Evolutionary conservation across 1,140 invertebrate species (phyloP).

Genomic region (Panulirus ornatus): DNA sequence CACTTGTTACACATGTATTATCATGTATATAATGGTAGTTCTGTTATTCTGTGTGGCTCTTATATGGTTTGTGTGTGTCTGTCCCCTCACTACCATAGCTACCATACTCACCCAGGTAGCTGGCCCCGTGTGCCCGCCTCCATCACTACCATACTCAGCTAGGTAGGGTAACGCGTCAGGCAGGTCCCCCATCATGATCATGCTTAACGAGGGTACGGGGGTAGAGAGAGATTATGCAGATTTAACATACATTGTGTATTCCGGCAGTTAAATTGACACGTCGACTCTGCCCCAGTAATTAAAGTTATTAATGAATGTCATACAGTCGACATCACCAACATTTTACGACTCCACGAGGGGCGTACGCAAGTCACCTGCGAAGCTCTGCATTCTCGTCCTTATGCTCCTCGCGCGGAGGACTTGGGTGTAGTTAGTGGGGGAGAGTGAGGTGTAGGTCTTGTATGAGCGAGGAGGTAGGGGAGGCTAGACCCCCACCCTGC

Average conservation of each 20-base stretch:
- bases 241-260: slow-evolving; percentile 70
- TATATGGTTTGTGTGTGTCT: no score
- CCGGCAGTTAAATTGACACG: slow-evolving; percentile 72
- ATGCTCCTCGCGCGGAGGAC: not conserved
- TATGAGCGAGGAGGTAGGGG: not conserved
- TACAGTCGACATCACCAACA: slow-evolving; percentile 60
- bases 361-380: not conserved
- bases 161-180: not conserved
- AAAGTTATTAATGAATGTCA: slow-evolving; percentile 72
- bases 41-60: no score
- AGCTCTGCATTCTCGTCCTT: not conserved
- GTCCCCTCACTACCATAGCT: not conserved
- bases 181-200: not conserved
- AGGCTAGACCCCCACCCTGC: no score
- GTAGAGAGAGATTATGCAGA: slow-evolving; percentile 54
- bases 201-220: not conserved
- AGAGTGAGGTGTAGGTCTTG: not conserved
- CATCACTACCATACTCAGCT: not conserved
- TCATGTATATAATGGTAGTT: no score
- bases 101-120: not conserved
- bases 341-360: slow-evolving; percentile 40
- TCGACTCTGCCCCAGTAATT: slow-evolving; percentile 67
- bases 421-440: no score
- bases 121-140: not conserved
- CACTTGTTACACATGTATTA: no score